phyloP scores from a whole-genome alignment of 53 echinoderm and acorn worm genomes.

The Stichopus horrens region DNA sequence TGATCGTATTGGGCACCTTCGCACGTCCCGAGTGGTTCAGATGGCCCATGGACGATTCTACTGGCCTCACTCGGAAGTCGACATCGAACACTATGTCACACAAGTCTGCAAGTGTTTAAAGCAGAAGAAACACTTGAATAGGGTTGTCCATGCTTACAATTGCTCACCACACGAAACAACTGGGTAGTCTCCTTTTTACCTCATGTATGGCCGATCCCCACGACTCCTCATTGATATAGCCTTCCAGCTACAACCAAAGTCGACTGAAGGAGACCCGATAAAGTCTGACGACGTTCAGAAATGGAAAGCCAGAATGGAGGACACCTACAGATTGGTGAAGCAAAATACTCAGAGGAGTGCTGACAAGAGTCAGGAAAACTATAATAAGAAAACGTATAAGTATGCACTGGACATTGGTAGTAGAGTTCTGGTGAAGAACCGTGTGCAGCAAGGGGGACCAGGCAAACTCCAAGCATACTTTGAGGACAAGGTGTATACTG shows the following conservation, averaged over 20 bases:
- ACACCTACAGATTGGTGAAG: conserved; percentile 33
- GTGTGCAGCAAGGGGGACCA: conserved; percentile 38
- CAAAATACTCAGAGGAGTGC: too few species aligned
- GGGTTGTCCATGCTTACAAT: conserved; percentile 68
- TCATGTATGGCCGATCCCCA: conserved; percentile 19
- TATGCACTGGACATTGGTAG: too few species aligned
- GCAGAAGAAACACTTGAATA: conserved; percentile 39
- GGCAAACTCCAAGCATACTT: conserved; percentile 53
- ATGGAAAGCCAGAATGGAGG: conserved; percentile 47
- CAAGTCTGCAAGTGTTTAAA: conserved; percentile 49
- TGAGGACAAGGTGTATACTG: conserved; percentile 51
- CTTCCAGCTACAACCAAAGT: too few species aligned
- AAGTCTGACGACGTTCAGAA: conserved; percentile 13
- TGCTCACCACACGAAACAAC: conserved; percentile 49
- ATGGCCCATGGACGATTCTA: conserved; percentile 46
- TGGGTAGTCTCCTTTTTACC: conserved; percentile 14
- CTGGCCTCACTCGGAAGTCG: conserved; percentile 44
- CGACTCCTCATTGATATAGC: conserved; percentile 45
- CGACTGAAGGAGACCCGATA: too few species aligned
- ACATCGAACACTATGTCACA: conserved; percentile 54
- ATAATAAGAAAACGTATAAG: conserved; percentile 39
- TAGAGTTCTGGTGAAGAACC: conserved; percentile 55
- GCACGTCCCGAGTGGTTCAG: conserved; percentile 14
- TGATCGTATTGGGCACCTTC: conserved; percentile 38
- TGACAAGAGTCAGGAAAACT: background rate